Percentiles rank a stretch among this genome's conserved stretches.
Conservation (phyloP, 2,888 invertebrate species). For the Temnothorax rugatulus region DNA sequence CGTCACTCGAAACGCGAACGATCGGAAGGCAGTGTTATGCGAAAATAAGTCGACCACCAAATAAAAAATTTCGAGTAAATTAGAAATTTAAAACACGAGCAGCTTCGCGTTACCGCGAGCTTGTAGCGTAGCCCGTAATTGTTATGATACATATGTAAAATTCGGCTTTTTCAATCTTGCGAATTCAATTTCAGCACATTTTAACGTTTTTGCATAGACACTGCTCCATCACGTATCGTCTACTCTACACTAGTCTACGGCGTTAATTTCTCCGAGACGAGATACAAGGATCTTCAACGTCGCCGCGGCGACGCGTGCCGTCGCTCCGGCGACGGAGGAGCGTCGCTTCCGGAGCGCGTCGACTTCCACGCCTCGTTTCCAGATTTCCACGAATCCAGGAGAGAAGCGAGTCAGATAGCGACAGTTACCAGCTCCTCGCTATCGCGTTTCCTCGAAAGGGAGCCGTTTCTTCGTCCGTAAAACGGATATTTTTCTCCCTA, state of each 20-base stretch:
- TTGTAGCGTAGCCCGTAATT: neutral
- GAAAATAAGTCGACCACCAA: neutral
- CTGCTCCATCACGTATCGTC: neutral
- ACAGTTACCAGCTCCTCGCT: neutral
- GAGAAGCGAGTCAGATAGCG: slow-evolving; percentile 22
- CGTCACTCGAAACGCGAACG: neutral
- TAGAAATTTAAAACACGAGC: neutral
- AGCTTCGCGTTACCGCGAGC: neutral
- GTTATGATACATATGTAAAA: neutral
- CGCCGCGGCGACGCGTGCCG: slow-evolving; percentile 17
- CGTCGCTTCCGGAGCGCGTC: neutral
- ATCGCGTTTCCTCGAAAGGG: slow-evolving; percentile 14
- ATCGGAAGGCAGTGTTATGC: neutral
- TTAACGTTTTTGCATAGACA: neutral
- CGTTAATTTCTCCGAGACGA: neutral
- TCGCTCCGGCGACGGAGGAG: slow-evolving; percentile 10
- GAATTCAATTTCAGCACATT: neutral
- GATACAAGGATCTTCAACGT: neutral
- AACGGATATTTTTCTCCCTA: slow-evolving; percentile 4
- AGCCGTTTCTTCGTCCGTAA: neutral
- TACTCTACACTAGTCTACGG: neutral
- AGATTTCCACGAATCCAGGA: slow-evolving; percentile 16
- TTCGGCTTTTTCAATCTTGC: neutral
- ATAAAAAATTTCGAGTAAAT: neutral
- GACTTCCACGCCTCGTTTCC: neutral